These are phyloP conservation scores for Tipula lateralis DNA, from an alignment of 2,888 invertebrate species.

Conservation along the genomic window DNA sequence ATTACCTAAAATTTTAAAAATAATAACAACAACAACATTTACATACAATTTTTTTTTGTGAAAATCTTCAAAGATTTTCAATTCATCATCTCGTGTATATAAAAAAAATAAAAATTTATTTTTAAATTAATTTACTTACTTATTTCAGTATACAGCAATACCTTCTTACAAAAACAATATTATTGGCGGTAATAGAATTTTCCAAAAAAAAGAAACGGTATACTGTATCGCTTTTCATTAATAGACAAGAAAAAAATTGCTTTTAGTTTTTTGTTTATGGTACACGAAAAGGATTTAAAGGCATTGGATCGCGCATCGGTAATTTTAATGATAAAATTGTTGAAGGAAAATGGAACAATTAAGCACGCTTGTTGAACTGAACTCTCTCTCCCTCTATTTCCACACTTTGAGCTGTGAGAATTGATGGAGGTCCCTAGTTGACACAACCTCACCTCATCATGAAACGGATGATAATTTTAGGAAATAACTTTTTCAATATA, in stretches of 20 bases:
- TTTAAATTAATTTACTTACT: slow-evolving; percentile 11
- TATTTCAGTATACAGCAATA: background rate
- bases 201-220: background rate
- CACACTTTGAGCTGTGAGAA: too few relatives aligned
- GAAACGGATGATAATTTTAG: too few relatives aligned
- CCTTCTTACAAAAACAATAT: background rate
- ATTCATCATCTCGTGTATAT: background rate
- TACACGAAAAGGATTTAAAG: background rate
- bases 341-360: background rate
- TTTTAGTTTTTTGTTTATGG: background rate
- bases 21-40: background rate
- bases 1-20: background rate
- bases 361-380: too few relatives aligned
- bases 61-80: slow-evolving; percentile 11
- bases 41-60: background rate
- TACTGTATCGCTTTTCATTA: background rate
- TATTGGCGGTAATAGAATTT: background rate
- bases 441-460: too few relatives aligned
- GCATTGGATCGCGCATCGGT: background rate
- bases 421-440: too few relatives aligned
- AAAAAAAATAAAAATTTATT: background rate
- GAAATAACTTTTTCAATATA: too few relatives aligned
- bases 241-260: background rate
- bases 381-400: too few relatives aligned
- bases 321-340: background rate